Evolutionary conservation across 2,888 invertebrate species (phyloP).

Genomic region (Drosophila pegasa): DNA sequence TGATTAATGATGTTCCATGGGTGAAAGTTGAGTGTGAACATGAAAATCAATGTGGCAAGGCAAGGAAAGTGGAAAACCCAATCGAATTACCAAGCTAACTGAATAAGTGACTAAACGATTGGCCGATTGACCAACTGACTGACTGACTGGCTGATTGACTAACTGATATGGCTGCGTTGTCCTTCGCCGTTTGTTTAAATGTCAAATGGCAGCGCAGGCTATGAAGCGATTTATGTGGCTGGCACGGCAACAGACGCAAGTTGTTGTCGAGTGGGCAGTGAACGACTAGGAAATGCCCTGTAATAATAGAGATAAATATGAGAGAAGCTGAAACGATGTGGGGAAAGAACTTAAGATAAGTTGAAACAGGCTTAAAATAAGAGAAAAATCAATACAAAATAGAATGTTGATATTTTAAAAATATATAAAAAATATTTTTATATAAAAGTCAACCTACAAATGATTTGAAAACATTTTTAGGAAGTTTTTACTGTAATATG

Average conservation of each 20-base stretch:
- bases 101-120: constrained; percentile 17
- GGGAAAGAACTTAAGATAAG: too few relatives aligned
- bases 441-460: too few relatives aligned
- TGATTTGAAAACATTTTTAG: too few relatives aligned
- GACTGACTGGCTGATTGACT: constrained; percentile 34
- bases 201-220: constrained; percentile 64
- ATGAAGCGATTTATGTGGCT: constrained; percentile 47
- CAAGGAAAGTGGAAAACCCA: constrained; percentile 43
- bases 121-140: constrained; percentile 38
- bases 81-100: constrained; percentile 18
- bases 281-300: constrained; percentile 15
- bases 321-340: neutral
- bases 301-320: neutral
- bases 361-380: too few relatives aligned
- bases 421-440: too few relatives aligned
- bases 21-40: neutral
- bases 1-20: constrained; percentile 66
- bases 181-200: constrained; percentile 60
- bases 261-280: neutral
- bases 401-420: too few relatives aligned
- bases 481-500: too few relatives aligned
- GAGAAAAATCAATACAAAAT: too few relatives aligned
- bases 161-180: constrained; percentile 46
- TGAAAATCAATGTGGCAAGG: constrained; percentile 63
- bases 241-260: constrained; percentile 51